A percentile compares a stretch with the other conserved stretches of the same genome.
Conservation (phyloP, 2,113 vertebrate genomes). For the Bubalus kerabau region DNA sequence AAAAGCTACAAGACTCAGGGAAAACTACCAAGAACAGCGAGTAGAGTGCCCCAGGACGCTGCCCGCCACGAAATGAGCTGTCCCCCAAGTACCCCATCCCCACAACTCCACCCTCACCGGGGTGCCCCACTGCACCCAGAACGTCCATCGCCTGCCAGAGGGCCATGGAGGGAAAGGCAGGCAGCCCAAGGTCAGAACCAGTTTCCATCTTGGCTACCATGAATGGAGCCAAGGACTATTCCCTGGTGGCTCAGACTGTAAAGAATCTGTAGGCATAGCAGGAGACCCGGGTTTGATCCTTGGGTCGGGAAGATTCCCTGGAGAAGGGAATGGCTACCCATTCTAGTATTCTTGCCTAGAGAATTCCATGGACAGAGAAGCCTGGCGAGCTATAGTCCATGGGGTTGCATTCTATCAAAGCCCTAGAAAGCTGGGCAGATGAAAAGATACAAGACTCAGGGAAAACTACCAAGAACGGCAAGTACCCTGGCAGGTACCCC, state of each 20-base stretch:
- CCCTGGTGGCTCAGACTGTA: background rate
- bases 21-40: background rate
- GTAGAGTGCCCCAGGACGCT: background rate
- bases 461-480: accelerated
- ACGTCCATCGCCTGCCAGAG: background rate
- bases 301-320: background rate
- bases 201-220: background rate
- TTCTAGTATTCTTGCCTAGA: background rate
- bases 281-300: background rate
- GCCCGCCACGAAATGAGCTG: accelerated
- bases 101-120: background rate
- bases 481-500: background rate
- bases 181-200: background rate
- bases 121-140: background rate
- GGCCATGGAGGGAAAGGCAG: background rate
- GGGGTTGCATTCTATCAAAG: background rate
- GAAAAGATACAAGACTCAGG: background rate
- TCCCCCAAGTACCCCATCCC: background rate
- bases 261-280: background rate
- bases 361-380: background rate
- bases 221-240: background rate
- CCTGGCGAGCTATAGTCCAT: background rate
- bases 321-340: background rate
- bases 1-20: background rate
- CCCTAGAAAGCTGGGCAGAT: background rate